Percentiles rank a stretch among this genome's conserved stretches.
Evolutionary conservation across 2,888 invertebrate genomes (phyloP).

Genomic region (Sacculina carcini): DNA sequence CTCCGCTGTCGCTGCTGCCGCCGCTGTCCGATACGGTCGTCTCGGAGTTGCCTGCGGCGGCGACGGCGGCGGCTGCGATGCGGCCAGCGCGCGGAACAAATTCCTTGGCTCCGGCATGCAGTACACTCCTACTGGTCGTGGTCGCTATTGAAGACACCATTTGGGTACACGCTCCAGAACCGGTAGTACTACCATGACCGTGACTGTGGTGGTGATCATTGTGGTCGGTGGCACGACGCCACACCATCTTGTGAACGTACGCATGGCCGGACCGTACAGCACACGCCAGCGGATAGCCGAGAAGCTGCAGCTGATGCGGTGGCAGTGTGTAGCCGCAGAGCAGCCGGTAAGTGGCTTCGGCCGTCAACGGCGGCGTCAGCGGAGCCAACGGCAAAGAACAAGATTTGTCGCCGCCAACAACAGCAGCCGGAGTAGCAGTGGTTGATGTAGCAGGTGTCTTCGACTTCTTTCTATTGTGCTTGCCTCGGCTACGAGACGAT

Average conservation of each 20-base stretch:
- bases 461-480: no score
- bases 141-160: no score
- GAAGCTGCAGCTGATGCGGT: constrained; percentile 31
- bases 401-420: no score
- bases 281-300: constrained; percentile 45
- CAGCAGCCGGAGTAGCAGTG: no score
- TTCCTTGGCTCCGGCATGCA: constrained; percentile 6
- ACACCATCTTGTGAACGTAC: constrained; percentile 35
- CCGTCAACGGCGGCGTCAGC: constrained; percentile 24
- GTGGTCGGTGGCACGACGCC: no score
- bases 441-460: no score
- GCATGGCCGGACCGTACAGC: constrained; percentile 31
- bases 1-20: constrained; percentile 3
- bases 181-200: no score
- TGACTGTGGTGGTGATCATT: no score
- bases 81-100: constrained; percentile 5
- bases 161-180: no score
- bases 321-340: constrained; percentile 35
- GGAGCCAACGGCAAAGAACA: no score
- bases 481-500: no score
- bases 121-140: neutral
- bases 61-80: neutral
- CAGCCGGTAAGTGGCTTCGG: constrained; percentile 29
- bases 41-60: constrained; percentile 1
- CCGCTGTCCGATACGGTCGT: neutral